Percentiles rank a stretch among this genome's conserved stretches.
These are phyloP conservation scores for Theristicus caerulescens DNA, from an alignment of 2,113 vertebrate genomes.

Conservation along the genomic window DNA sequence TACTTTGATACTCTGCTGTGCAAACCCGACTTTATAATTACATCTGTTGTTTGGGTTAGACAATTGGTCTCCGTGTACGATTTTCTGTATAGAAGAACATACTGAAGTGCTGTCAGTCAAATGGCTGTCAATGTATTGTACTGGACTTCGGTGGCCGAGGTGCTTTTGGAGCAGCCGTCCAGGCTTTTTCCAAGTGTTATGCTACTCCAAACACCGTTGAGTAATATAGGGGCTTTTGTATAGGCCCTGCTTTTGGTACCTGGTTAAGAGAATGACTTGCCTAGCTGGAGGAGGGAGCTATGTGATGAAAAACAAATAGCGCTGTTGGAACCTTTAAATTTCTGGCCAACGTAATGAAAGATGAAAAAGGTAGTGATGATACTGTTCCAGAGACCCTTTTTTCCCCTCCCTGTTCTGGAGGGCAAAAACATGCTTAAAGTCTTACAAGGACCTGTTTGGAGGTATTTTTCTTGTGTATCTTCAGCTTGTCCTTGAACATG, in stretches of 20 bases:
- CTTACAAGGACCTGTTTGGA: not conserved
- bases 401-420: not conserved
- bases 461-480: not conserved
- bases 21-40: not conserved
- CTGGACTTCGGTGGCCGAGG: not conserved
- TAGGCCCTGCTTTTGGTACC: not conserved
- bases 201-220: not conserved
- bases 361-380: not conserved
- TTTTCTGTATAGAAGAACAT: not conserved
- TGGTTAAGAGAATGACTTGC: not conserved
- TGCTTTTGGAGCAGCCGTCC: not conserved
- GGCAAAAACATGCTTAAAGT: not conserved
- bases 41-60: not conserved
- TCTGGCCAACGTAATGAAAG: not conserved
- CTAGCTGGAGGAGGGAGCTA: not conserved
- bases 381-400: not conserved
- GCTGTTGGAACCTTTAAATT: not conserved
- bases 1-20: not conserved
- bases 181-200: not conserved
- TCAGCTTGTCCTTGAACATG: not conserved
- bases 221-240: fast-evolving
- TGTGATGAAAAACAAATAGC: not conserved
- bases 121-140: fast-evolving
- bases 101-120: not conserved
- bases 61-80: fast-evolving